phyloP scores from a whole-genome alignment of 1,140 invertebrate species.

The Popillia japonica region DNA sequence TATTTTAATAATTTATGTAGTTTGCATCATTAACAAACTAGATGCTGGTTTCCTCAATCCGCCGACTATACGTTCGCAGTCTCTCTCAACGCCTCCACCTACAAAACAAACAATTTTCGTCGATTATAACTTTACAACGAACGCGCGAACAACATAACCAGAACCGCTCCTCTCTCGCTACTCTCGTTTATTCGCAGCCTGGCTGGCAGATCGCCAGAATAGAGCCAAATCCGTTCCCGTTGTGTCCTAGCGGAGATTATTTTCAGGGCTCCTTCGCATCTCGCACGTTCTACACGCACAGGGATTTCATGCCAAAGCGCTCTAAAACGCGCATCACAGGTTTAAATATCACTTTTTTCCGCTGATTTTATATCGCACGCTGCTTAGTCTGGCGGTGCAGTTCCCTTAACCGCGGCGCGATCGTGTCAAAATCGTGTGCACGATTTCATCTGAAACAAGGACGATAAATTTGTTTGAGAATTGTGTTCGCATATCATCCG shows the following conservation, averaged over 20 bases:
- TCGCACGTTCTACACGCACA: background rate
- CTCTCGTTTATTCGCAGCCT: background rate
- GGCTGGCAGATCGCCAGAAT: background rate
- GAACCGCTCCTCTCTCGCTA: background rate
- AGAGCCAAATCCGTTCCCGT: background rate
- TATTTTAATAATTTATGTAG: no score
- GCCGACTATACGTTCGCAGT: no score
- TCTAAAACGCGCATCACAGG: background rate
- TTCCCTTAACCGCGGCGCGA: background rate
- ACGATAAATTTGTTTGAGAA: no score
- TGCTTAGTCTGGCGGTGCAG: background rate
- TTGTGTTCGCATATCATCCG: no score
- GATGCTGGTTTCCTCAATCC: no score
- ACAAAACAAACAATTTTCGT: background rate
- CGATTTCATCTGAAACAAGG: no score
- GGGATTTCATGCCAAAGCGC: background rate
- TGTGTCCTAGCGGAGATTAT: background rate
- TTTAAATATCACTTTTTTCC: background rate
- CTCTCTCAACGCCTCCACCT: background rate
- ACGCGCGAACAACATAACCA: background rate
- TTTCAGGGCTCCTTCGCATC: constrained; percentile 4
- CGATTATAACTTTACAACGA: background rate
- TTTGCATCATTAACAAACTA: no score
- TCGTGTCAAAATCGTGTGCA: no score
- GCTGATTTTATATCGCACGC: background rate